These are phyloP conservation scores for Scomber japonicus DNA, from an alignment of 2,113 vertebrate species.

Conservation along the genomic window DNA sequence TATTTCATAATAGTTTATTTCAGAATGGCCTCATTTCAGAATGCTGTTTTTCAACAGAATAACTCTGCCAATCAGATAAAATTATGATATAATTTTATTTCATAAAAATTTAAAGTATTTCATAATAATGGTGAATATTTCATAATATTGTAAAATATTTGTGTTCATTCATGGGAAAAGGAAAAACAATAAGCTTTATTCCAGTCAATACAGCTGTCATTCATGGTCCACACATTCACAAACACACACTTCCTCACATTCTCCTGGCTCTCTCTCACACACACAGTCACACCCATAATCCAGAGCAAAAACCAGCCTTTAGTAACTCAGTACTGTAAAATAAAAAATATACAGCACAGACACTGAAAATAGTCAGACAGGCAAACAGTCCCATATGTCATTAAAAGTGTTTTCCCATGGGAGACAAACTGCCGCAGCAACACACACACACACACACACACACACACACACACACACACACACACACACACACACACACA, in stretches of 20 bases:
- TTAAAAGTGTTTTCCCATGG: not conserved
- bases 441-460: not conserved
- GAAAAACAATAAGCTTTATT: conserved; percentile 8
- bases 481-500: not conserved
- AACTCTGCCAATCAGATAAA: too few species aligned
- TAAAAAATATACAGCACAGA: not conserved
- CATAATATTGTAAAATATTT: too few species aligned
- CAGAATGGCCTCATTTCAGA: too few species aligned
- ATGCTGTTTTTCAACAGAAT: too few species aligned
- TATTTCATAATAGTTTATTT: too few species aligned
- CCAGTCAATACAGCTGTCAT: not conserved
- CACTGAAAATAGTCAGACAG: too few species aligned
- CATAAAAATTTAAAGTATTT: too few species aligned
- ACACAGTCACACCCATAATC: too few species aligned
- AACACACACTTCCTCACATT: not conserved
- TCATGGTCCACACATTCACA: not conserved
- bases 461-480: not conserved
- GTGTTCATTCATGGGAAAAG: not conserved
- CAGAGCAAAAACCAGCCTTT: not conserved
- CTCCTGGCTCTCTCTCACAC: too few species aligned
- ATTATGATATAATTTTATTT: too few species aligned
- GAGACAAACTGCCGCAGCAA: not conserved
- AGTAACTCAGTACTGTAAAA: not conserved
- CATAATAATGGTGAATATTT: too few species aligned
- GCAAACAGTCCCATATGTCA: not conserved